Evolutionary conservation across 2,888 invertebrate genomes (phyloP).

Genomic region (Buathra laborator): DNA sequence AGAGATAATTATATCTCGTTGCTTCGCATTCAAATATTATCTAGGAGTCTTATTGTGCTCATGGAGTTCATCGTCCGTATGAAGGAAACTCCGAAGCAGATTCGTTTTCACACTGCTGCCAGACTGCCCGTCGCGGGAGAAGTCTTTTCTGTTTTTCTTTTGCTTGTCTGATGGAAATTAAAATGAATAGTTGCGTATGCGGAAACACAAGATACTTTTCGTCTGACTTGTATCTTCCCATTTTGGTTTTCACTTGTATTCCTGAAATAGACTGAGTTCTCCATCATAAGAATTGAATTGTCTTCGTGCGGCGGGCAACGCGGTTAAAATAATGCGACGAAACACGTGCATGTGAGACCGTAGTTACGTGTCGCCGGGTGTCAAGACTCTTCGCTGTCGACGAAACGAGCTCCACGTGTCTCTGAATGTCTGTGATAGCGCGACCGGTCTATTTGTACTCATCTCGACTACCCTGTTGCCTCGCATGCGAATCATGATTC

Average conservation of each 20-base stretch:
- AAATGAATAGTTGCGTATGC: neutral
- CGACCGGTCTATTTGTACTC: slow-evolving; percentile 43
- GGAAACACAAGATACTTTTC: slow-evolving; percentile 13
- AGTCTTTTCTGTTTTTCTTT: neutral
- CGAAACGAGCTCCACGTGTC: slow-evolving; percentile 2
- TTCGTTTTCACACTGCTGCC: neutral
- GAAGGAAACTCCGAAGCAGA: neutral
- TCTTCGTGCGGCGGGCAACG: neutral
- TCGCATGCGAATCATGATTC: slow-evolving; percentile 6
- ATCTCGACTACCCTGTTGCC: slow-evolving; percentile 18
- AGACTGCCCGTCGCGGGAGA: neutral
- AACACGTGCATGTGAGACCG: slow-evolving; percentile 25
- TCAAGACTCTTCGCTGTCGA: slow-evolving; percentile 13
- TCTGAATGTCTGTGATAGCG: slow-evolving; percentile 34
- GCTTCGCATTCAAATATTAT: slow-evolving; percentile 23
- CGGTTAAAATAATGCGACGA: slow-evolving; percentile 12
- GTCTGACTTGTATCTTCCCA: neutral
- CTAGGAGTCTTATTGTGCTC: neutral
- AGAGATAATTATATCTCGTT: slow-evolving; percentile 33
- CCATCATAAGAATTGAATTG: slow-evolving; percentile 1
- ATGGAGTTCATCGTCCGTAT: slow-evolving; percentile 11
- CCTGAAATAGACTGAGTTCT: neutral
- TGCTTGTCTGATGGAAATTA: neutral
- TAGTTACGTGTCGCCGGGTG: slow-evolving; percentile 37
- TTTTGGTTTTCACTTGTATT: neutral